Conservation (phyloP, 2,113 vertebrate species). For the Cheilinus undulatus region DNA sequence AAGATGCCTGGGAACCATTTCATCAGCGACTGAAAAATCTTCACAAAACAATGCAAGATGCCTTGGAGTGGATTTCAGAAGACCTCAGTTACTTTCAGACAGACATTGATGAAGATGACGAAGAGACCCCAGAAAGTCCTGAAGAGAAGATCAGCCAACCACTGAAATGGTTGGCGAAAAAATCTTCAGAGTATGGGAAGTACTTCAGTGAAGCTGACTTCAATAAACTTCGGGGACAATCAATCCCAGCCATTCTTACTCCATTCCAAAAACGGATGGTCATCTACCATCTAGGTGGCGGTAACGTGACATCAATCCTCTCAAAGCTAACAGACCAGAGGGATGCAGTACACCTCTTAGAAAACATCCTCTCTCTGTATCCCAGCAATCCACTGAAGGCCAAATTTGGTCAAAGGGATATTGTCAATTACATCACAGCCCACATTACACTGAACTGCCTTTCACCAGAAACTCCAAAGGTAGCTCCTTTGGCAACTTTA, state of each 20-base stretch:
- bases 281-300: conserved; percentile 83
- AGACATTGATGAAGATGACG: conserved; percentile 73
- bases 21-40: conserved; percentile 81
- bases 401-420: conserved; percentile 77
- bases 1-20: conserved; percentile 77
- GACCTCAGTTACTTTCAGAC: conserved; percentile 88
- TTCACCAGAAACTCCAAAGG: conserved; percentile 64
- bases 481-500: conserved; percentile 68
- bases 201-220: conserved; percentile 73
- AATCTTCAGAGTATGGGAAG: conserved; percentile 75
- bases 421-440: conserved; percentile 81
- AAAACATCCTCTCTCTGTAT: conserved; percentile 81
- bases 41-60: conserved; percentile 75
- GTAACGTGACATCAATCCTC: conserved; percentile 83
- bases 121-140: conserved; percentile 38
- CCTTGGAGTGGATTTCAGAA: conserved; percentile 87
- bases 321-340: conserved; percentile 79
- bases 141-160: conserved; percentile 78
- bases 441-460: conserved; percentile 83
- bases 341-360: conserved; percentile 64
- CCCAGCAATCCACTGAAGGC: conserved; percentile 62
- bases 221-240: not conserved
- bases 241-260: conserved; percentile 39
- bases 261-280: conserved; percentile 78
- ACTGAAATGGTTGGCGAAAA: conserved; percentile 80